Evolutionary conservation across 2,888 invertebrate species (phyloP).

Genomic region (Coleophora flavipennella): DNA sequence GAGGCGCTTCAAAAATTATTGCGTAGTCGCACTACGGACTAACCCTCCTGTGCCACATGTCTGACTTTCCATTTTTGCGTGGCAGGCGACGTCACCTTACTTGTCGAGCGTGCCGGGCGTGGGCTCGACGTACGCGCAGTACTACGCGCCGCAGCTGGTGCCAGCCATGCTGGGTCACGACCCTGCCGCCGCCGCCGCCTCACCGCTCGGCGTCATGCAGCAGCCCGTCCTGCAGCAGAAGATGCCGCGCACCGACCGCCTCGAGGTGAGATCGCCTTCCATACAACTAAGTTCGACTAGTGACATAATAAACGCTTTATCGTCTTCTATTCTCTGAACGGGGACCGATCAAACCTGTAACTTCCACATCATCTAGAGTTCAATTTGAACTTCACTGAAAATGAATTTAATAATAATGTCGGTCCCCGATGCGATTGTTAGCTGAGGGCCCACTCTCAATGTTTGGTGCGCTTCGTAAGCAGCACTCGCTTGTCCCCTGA

Average conservation of each 20-base stretch:
- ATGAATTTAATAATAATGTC: conserved; percentile 20
- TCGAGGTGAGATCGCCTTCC: conserved; percentile 84
- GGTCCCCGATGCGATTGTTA: conserved; percentile 43
- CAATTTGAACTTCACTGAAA: no score
- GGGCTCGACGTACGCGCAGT: conserved; percentile 91
- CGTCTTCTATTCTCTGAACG: neutral
- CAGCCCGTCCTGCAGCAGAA: conserved; percentile 92
- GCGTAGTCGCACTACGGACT: no score
- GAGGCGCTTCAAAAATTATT: conserved; percentile 1
- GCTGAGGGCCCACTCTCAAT: conserved; percentile 38
- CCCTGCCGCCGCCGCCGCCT: conserved; percentile 82
- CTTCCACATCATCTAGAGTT: no score
- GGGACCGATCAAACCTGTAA: conserved; percentile 1
- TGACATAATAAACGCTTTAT: no score
- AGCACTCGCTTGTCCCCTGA: conserved; percentile 62
- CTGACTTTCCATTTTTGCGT: conserved; percentile 7
- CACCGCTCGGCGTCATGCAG: conserved; percentile 90
- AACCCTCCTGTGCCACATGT: no score
- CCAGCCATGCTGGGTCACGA: conserved; percentile 92
- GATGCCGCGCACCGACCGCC: conserved; percentile 94
- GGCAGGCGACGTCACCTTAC: conserved; percentile 91
- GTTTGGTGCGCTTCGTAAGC: conserved; percentile 58
- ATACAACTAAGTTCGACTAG: conserved; percentile 12
- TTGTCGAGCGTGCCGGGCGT: conserved; percentile 92
- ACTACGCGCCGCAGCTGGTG: conserved; percentile 92